These are phyloP conservation scores for Phalacrocorax aristotelis DNA, from an alignment of 2,113 vertebrate genomes.

Conservation along the genomic window DNA sequence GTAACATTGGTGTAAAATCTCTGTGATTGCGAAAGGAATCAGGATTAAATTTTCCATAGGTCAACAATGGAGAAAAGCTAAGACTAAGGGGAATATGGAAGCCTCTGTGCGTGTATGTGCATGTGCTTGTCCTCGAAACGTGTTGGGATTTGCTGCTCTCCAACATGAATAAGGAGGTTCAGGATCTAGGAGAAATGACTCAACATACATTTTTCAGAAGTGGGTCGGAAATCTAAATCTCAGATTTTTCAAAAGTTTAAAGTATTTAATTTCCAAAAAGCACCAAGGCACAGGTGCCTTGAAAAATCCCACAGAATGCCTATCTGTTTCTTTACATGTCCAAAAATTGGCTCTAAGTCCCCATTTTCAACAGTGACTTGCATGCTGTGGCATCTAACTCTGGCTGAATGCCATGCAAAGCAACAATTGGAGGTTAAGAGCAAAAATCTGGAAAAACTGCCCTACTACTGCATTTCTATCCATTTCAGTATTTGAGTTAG, in stretches of 20 bases:
- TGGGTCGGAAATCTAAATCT: not conserved
- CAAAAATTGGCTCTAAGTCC: not conserved
- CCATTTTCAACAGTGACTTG: not conserved
- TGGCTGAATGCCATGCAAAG: not conserved
- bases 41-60: not conserved
- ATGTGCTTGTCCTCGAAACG: not conserved
- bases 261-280: not conserved
- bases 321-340: not conserved
- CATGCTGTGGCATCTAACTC: not conserved
- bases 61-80: not conserved
- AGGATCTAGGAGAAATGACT: not conserved
- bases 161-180: not conserved
- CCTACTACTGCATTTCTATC: not conserved
- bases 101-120: too few relatives aligned
- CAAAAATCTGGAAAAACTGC: not conserved
- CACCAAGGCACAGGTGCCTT: not conserved
- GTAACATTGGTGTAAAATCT: not conserved
- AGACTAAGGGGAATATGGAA: not conserved
- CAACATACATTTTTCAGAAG: not conserved
- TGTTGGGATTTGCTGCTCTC: not conserved
- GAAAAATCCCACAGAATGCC: not conserved
- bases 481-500: not conserved
- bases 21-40: not conserved
- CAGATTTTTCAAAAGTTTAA: not conserved
- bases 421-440: not conserved